Evolutionary conservation across 1,140 invertebrate species (phyloP).

Genomic region (Phenacoccus solenopsis): DNA sequence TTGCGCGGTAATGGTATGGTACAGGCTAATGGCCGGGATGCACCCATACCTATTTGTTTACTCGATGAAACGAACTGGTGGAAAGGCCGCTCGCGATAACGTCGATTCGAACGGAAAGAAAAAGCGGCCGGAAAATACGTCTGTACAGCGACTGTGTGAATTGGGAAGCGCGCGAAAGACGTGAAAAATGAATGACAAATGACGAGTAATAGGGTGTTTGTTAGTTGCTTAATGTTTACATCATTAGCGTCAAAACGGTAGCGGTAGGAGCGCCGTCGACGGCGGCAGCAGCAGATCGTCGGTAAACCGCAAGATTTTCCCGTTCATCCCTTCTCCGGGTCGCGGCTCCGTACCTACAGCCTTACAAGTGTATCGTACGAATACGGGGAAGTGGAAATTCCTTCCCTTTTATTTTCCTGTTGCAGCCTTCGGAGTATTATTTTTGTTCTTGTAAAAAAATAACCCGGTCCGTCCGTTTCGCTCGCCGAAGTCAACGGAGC

Average conservation of each 20-base stretch:
- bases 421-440: neutral
- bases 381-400: neutral
- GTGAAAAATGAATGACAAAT: slow-evolving; percentile 18
- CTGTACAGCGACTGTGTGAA: too few relatives aligned
- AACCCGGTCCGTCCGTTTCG: neutral
- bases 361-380: neutral
- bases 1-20: too few relatives aligned
- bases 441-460: neutral
- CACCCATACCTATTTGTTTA: too few relatives aligned
- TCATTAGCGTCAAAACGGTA: slow-evolving; percentile 11
- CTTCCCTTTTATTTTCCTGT: slow-evolving; percentile 1
- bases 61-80: too few relatives aligned
- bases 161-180: too few relatives aligned
- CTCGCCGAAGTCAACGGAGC: neutral
- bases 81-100: too few relatives aligned
- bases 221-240: slow-evolving; percentile 18
- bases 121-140: too few relatives aligned
- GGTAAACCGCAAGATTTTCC: slow-evolving; percentile 14
- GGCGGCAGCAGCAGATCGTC: neutral
- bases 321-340: neutral
- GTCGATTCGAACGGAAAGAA: too few relatives aligned
- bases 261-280: neutral
- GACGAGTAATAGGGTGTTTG: slow-evolving; percentile 17
- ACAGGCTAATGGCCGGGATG: too few relatives aligned
- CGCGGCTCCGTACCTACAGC: too few relatives aligned